A percentile compares a stretch with the other conserved stretches of the same genome.
phyloP scores from a whole-genome alignment of 2,888 invertebrate species.

The Hedya salicella region DNA sequence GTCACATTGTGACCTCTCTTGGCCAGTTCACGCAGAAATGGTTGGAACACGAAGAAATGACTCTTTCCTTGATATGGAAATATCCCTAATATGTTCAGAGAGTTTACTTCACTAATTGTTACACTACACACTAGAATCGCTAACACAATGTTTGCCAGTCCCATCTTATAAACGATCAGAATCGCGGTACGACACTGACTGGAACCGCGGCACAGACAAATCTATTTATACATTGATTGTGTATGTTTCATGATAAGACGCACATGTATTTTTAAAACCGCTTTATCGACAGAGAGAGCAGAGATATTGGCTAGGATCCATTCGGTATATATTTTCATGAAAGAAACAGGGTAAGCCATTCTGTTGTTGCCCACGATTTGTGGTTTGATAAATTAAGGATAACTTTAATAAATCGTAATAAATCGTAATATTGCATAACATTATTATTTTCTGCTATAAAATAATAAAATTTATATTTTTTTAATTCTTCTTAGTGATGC shows the following conservation, averaged over 20 bases:
- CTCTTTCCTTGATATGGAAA: constrained; percentile 88
- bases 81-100: constrained; percentile 85
- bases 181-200: constrained; percentile 16
- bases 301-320: no score
- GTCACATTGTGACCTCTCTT: constrained; percentile 87
- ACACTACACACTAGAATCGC: constrained; percentile 43
- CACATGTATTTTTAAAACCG: not conserved
- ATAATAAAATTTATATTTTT: no score
- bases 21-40: constrained; percentile 84
- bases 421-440: no score
- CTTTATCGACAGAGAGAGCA: not conserved
- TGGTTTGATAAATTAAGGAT: no score
- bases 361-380: no score
- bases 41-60: constrained; percentile 87
- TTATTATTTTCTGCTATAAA: no score
- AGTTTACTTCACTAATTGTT: constrained; percentile 50
- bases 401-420: no score
- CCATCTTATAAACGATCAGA: constrained; percentile 24
- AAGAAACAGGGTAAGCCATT: no score
- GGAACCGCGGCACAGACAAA: not conserved
- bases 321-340: no score
- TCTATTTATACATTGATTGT: constrained; percentile 4
- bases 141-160: constrained; percentile 8
- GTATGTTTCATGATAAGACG: constrained; percentile 10
- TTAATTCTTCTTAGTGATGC: no score